Evolutionary conservation across 2,113 vertebrate genomes (phyloP).

Genomic region (Cyphomyrus discorhynchus): DNA sequence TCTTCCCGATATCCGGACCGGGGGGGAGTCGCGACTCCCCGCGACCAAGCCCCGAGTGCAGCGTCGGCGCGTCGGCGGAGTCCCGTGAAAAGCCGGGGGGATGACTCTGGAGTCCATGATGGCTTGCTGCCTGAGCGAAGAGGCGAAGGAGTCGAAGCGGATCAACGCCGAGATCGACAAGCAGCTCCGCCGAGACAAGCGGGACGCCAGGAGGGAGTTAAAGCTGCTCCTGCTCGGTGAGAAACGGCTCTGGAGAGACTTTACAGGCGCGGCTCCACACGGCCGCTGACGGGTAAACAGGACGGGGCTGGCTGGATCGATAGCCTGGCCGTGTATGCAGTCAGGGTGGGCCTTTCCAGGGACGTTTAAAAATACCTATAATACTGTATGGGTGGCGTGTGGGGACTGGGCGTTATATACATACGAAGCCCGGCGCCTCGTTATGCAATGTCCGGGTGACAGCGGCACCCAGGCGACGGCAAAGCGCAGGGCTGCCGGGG

Average conservation of each 20-base stretch:
- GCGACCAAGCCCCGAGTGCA: background rate
- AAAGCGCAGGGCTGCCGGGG: background rate
- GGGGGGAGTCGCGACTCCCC: slow-evolving; percentile 25
- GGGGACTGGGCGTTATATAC: background rate
- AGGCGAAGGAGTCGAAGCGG: slow-evolving; percentile 96
- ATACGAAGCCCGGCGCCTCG: background rate
- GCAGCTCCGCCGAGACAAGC: slow-evolving; percentile 91
- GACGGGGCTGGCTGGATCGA: background rate
- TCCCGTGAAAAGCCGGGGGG: slow-evolving; percentile 52
- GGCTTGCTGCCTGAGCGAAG: slow-evolving; percentile 97
- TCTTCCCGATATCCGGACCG: slow-evolving; percentile 33
- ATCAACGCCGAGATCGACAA: slow-evolving; percentile 98
- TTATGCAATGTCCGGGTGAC: background rate
- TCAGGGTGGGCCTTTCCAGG: background rate
- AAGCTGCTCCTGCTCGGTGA: slow-evolving; percentile 88
- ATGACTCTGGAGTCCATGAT: slow-evolving; percentile 96
- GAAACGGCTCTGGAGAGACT: background rate
- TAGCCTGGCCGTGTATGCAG: background rate
- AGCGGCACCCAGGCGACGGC: background rate
- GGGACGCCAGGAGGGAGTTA: slow-evolving; percentile 84
- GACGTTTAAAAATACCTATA: background rate
- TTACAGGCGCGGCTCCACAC: background rate
- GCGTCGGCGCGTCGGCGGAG: background rate
- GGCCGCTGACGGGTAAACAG: background rate
- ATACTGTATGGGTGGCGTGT: background rate